Percentiles rank a stretch among this genome's conserved stretches.
These are phyloP conservation scores for Hyperopisus bebe DNA, from an alignment of 2,113 vertebrate species.

Conservation along the genomic window DNA sequence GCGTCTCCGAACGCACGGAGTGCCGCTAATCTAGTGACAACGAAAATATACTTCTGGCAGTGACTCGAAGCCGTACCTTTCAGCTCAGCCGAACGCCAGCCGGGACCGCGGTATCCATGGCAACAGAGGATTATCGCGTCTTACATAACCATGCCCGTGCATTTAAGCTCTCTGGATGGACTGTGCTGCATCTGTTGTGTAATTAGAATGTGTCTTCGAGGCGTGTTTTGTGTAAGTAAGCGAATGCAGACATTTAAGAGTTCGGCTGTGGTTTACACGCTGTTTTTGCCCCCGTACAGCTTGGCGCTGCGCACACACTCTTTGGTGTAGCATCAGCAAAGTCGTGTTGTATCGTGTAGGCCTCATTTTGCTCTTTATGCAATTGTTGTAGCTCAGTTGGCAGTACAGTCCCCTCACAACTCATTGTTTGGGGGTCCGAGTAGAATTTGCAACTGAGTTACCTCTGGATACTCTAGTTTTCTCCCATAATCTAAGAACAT, in stretches of 20 bases:
- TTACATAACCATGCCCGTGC: slow-evolving; percentile 55
- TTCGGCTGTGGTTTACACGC: not conserved
- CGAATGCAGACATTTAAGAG: not conserved
- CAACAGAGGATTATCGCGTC: slow-evolving; percentile 55
- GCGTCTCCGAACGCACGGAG: slow-evolving; percentile 21
- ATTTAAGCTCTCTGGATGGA: slow-evolving; percentile 52
- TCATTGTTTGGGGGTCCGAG: not conserved
- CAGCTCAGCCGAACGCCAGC: slow-evolving; percentile 37
- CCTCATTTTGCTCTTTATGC: not conserved
- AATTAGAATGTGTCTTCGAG: slow-evolving; percentile 28
- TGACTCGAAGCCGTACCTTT: slow-evolving; percentile 37
- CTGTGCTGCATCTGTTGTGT: slow-evolving; percentile 43
- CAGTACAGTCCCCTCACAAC: not conserved
- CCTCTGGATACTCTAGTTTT: not conserved
- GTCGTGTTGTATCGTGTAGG: not conserved
- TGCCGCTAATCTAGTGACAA: slow-evolving; percentile 24
- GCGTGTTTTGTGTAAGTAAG: slow-evolving; percentile 24
- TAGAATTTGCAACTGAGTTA: not conserved
- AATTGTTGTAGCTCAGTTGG: not conserved
- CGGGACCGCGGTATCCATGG: slow-evolving; percentile 53
- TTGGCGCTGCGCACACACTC: not conserved
- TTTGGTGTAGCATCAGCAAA: not conserved
- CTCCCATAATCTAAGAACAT: not conserved
- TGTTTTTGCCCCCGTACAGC: not conserved
- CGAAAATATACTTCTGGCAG: slow-evolving; percentile 19